Percentiles rank a stretch among this genome's conserved stretches.
phyloP scores from a whole-genome alignment of 2,888 invertebrate species.

The Drosophila bunnanda region DNA sequence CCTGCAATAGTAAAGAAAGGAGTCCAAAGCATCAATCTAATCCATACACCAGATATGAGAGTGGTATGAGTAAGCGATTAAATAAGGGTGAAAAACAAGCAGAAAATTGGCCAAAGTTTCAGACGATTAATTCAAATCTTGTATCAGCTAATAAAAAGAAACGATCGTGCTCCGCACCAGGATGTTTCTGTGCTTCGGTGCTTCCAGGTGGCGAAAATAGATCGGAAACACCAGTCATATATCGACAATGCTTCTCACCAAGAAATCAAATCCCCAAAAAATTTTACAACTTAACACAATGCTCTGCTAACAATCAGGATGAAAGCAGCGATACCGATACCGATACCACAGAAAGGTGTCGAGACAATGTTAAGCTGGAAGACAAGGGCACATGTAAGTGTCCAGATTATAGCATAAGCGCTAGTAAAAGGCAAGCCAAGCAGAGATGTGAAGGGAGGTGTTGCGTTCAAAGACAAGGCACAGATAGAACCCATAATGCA shows the following conservation, averaged over 20 bases:
- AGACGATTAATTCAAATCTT: too few relatives aligned
- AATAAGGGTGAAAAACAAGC: neutral
- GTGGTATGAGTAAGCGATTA: neutral
- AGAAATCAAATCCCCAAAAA: neutral
- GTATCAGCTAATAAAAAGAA: neutral
- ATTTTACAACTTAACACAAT: neutral
- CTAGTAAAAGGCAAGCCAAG: neutral
- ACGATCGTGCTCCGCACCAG: constrained; percentile 5
- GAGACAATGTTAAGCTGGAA: neutral
- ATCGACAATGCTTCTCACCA: neutral
- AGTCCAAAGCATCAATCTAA: neutral
- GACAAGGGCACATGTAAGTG: neutral
- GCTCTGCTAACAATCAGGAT: constrained; percentile 2
- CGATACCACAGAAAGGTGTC: neutral
- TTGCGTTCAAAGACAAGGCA: neutral
- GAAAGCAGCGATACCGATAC: constrained; percentile 4
- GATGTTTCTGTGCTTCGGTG: neutral
- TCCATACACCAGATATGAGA: too few relatives aligned
- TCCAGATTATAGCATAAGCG: constrained; percentile 3
- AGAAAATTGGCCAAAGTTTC: neutral
- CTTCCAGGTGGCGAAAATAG: neutral
- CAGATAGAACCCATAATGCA: neutral
- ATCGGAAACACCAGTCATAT: neutral
- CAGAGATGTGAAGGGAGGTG: neutral
- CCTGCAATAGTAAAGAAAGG: too few relatives aligned